Evolutionary conservation across 2,797 vertebrate genomes (phyloP), one percentile per base, ranked within the genome.

Genomic region (Pangasius djambal): DNA sequence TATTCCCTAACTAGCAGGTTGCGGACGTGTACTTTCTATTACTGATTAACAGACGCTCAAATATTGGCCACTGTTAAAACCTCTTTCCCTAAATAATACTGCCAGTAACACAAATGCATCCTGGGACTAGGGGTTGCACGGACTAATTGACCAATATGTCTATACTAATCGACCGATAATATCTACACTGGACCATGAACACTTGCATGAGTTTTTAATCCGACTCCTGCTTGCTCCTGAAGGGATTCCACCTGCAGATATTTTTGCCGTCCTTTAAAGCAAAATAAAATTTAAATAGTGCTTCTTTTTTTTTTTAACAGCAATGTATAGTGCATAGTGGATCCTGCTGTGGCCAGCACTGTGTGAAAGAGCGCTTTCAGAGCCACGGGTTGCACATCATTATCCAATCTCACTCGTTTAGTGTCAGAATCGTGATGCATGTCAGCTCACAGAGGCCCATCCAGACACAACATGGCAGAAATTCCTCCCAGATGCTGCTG

Each of bases 41-140:
- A 89, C 70, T 79, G 83, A 90, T 83, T 75, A 88, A 83, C 91
- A 63, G 59, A 44, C 10, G 25, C n/a, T 16, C 67, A 67, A 88
- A 75, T 31, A 81, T 57, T 74, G 75, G 86, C 63, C 88, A 86
- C 48, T 50, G 61, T 84, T 65, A 52, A 91, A 86, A 61, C 28
- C 7, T 72, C 37, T 40, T 82, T 20, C 70, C 22, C 3, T 0
- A 6, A 82, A 40, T 61, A 61, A 61, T 40, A 22, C 22, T 81
- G 52, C 52, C 78, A 37, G 78, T 6, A 52, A 37, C 55, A 34
- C 52, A 81, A 55, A 52, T 28, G 48, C 28, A 52, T 7, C n/a
- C 4, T 18, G 20, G 13, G 48, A 52, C 48, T 50, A 55, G 77
- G 31, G 25, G 79, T 25, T 61, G 34, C 55, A 7, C 3, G 79